Base-by-base conservation (phyloP, 2,888 invertebrate genomes). In the Drosophila algonquin region DNA sequence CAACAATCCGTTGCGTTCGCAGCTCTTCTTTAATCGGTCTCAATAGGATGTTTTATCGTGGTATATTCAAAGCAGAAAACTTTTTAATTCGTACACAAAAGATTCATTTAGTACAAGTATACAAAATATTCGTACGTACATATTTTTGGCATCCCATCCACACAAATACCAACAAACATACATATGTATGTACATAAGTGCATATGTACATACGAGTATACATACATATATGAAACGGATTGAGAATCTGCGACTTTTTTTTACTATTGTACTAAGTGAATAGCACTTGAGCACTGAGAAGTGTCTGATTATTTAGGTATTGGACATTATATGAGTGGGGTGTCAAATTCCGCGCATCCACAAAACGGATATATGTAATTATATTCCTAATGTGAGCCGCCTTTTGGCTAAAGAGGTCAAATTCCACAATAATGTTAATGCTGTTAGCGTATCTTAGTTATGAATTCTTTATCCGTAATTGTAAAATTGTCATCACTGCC, bases 1-100 rank as follows among this genome's bases (percentile, higher is more conserved):
- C 64, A 70, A 67, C 76, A 83, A 83, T 86, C 88, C 83, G 78
- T 86, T 83, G 87, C 73, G 56, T 50, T 65, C 65, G 50, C 44
- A 55, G 48, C 54, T 61, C 64, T 65, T 59, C 75, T 78, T 82
- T 72, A 73, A 81, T 78, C 78, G 77, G 55, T 55, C 72, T 72
- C 63, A 75, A 81, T 81, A 52, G 63, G 47, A 63, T 52, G 18
- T 57, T 45, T 75, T 81, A 80, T 80, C 67, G 76, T 74, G 87
- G 76, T 79, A 78, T 60, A 87, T 83, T 83, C 81, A 85, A 74
- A 71, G 64, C 54, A 64, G 53, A 63, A 77, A 5, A 78, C 75
- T 82, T 78, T 73, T 88, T 88, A 88, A 84, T 84, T 73, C 76
- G 71, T 57, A 48, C 54, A 84, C 83, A 84, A 84, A 75, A 76